Conservation (phyloP, 2,113 vertebrate genomes). For the Chrysemys picta region DNA sequence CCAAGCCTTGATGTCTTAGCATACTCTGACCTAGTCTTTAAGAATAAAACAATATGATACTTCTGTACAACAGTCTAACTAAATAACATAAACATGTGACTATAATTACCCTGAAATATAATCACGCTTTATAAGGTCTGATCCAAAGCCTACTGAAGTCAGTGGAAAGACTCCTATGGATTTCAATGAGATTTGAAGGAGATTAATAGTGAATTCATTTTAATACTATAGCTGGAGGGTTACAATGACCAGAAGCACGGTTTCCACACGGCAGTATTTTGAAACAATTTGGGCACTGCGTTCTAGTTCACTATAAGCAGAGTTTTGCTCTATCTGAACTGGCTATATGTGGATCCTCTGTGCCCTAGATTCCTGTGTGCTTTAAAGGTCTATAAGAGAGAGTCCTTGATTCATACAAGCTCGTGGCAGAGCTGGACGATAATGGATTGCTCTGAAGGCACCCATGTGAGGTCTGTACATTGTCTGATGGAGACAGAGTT, state of each 20-base stretch:
- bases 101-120: not conserved
- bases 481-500: not conserved
- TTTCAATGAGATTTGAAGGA: not conserved
- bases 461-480: not conserved
- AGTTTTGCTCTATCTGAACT: not conserved
- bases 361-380: not conserved
- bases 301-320: not conserved
- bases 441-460: not conserved
- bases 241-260: not conserved
- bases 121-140: rapidly evolving
- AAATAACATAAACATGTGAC: not conserved
- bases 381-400: not conserved
- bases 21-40: not conserved
- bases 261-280: not conserved
- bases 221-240: not conserved
- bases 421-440: not conserved
- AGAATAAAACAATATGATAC: not conserved
- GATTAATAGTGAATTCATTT: not conserved
- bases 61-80: not conserved
- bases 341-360: not conserved
- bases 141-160: not conserved
- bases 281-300: not conserved
- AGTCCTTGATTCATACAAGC: not conserved
- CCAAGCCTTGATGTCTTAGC: not conserved
- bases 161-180: not conserved